phyloP scores from a whole-genome alignment of 1,140 invertebrate genomes.

The Pogonus chalceus region DNA sequence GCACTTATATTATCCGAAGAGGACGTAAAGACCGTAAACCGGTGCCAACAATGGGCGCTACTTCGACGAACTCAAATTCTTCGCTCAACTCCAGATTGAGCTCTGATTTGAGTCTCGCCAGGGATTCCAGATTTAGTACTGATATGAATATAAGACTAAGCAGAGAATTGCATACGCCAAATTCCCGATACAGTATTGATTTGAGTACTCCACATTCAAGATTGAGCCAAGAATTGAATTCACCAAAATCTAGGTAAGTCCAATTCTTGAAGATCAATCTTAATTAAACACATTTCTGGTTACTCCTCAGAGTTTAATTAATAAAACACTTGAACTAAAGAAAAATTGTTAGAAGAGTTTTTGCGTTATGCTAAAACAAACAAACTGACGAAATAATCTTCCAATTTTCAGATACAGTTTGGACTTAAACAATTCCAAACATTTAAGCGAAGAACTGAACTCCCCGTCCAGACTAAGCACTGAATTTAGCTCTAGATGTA shows the following conservation, averaged over 20 bases:
- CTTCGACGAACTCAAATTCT: constrained; percentile 38
- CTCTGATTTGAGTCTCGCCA: constrained; percentile 46
- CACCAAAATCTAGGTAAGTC: constrained; percentile 47
- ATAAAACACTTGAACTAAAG: no score
- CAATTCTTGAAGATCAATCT: no score
- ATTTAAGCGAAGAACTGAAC: constrained; percentile 37
- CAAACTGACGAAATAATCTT: no score
- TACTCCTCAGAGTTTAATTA: no score
- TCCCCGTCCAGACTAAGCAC: constrained; percentile 24
- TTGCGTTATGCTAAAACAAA: no score
- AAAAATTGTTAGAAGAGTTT: no score
- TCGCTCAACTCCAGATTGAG: constrained; percentile 47
- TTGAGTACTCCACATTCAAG: constrained; percentile 42
- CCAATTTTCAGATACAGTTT: constrained; percentile 45
- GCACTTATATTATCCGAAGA: constrained; percentile 64
- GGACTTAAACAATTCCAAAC: constrained; percentile 46
- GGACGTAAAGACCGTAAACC: constrained; percentile 47
- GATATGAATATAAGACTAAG: constrained; percentile 45
- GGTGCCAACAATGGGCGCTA: constrained; percentile 26
- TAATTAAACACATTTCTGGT: no score
- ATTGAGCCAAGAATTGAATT: constrained; percentile 45
- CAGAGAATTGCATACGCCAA: constrained; percentile 45
- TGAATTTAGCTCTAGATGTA: constrained; percentile 27
- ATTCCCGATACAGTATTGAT: constrained; percentile 50
- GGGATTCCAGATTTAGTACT: constrained; percentile 44